Evolutionary conservation across 2,888 invertebrate species (phyloP), one percentile per base, ranked within the genome.

Genomic region (Ptychoptera albimana): DNA sequence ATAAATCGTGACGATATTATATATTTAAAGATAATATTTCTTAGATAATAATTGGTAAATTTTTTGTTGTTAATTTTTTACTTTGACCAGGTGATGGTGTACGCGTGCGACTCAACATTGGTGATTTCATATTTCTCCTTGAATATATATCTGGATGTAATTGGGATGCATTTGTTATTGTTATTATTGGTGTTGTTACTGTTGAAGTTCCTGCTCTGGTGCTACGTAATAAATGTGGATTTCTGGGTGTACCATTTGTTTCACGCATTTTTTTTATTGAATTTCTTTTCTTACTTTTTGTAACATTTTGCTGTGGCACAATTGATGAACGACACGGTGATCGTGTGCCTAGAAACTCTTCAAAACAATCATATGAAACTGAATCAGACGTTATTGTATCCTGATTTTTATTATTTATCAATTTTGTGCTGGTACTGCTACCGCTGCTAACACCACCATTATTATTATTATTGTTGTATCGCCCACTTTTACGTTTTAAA

Each of bases 11-110:
- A n/a, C n/a, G n/a, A n/a, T 23, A 23, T 23, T 7, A 5, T 23
- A 23, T 23, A 23, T 23, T 7, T 23, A 23, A 23, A 5, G 7
- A 23, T n/a, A n/a, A n/a, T n/a, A n/a, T n/a, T n/a, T 8, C 39
- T 51, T 54, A 59, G 48, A 58, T 57, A 16, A 59, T 50, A 38
- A 58, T 58, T 9, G 59, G 58, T 42, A 58, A 51, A 47, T 59
- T 58, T 48, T 57, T 58, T n/a, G 56, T 57, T 9, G 57, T 55
- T 36, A 57, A 49, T 47, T 59, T 59, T 38, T 56, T 52, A n/a
- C 48, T 49, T 15, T 16, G 30, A 46, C 50, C 51, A 34, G 40
- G 37, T 43, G 52, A 49, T 14, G 54, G 53, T 29, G 53, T 50
- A 2, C 50, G 46, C 2, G 49, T 42, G 12, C 46, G 10, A 37